These are phyloP conservation scores for Drosophila pullipes DNA, from an alignment of 2,888 invertebrate genomes.

Conservation along the genomic window DNA sequence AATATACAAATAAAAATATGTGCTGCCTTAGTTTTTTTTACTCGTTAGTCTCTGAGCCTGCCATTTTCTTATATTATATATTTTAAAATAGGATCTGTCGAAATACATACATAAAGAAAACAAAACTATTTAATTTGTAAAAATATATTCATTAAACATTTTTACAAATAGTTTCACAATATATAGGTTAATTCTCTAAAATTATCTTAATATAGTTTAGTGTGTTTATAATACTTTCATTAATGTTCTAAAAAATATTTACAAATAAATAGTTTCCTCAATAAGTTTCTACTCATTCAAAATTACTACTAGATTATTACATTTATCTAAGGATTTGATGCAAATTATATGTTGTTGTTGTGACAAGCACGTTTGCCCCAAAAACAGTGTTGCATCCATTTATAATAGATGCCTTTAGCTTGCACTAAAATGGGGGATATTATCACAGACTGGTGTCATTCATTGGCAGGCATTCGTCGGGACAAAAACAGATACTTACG, in stretches of 20 bases:
- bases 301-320: background rate
- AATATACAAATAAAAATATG: too few relatives aligned
- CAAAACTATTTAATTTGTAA: background rate
- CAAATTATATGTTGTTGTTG: slow-evolving; percentile 1
- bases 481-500: slow-evolving; percentile 68
- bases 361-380: background rate
- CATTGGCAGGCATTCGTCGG: slow-evolving; percentile 23
- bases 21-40: too few relatives aligned
- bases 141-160: background rate
- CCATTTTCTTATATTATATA: background rate
- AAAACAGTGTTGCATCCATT: slow-evolving; percentile 8
- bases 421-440: slow-evolving; percentile 63
- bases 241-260: background rate
- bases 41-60: too few relatives aligned
- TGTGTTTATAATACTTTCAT: background rate
- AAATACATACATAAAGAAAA: background rate
- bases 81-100: background rate
- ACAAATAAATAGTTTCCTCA: background rate
- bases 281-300: background rate
- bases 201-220: background rate
- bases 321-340: background rate
- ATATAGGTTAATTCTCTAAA: background rate
- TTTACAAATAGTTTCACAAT: background rate
- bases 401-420: slow-evolving; percentile 29
- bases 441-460: slow-evolving; percentile 63